Conservation (phyloP, 2,797 vertebrate genomes). For the Pseudochirops corinnae region DNA sequence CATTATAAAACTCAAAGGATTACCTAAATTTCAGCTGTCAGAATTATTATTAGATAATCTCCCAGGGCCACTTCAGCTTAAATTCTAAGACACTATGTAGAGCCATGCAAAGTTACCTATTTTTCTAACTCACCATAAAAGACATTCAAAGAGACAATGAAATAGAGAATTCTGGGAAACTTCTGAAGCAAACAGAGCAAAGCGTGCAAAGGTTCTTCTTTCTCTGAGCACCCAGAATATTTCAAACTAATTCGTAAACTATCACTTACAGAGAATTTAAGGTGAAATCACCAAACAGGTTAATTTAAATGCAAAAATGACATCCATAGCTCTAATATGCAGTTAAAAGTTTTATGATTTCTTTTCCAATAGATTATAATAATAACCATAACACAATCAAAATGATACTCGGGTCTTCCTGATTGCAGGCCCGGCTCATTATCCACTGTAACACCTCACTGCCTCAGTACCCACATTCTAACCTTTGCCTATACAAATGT, state of each 20-base stretch:
- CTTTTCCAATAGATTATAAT: background rate
- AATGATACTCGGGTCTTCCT: background rate
- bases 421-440: background rate
- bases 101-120: background rate
- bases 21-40: conserved; percentile 2
- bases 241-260: background rate
- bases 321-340: background rate
- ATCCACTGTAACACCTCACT: background rate
- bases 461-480: background rate
- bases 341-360: conserved; percentile 26
- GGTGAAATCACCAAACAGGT: background rate
- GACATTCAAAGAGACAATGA: background rate
- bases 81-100: background rate
- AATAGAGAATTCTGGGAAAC: background rate
- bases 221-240: background rate
- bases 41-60: background rate
- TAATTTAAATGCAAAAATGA: background rate
- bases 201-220: background rate
- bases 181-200: background rate
- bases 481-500: conserved; percentile 21
- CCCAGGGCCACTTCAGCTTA: background rate
- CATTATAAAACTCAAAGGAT: background rate
- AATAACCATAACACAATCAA: background rate
- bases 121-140: background rate
- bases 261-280: background rate